These are phyloP conservation scores for Diabrotica undecimpunctata DNA, from an alignment of 1,140 invertebrate genomes.

Conservation along the genomic window DNA sequence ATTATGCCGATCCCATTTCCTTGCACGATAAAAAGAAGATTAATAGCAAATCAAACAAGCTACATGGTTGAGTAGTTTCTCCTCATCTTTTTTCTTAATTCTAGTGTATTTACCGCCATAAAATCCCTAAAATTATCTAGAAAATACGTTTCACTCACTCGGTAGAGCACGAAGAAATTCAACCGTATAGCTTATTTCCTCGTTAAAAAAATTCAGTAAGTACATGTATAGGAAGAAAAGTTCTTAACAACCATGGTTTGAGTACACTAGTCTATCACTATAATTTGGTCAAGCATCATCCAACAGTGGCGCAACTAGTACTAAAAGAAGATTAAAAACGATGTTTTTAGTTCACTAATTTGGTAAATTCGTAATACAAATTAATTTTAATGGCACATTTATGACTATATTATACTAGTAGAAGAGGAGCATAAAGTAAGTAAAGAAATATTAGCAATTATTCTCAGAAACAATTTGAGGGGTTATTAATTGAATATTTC, in stretches of 20 bases:
- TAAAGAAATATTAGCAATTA: too few species aligned
- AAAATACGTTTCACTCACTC: background rate
- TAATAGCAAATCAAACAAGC: background rate
- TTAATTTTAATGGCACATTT: too few species aligned
- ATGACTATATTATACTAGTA: too few species aligned
- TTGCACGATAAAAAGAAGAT: background rate
- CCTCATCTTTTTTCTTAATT: background rate
- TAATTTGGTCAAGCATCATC: conserved; percentile 39
- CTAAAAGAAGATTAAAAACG: too few species aligned
- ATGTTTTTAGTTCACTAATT: too few species aligned
- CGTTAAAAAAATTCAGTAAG: conserved; percentile 18
- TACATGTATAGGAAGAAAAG: conserved; percentile 37
- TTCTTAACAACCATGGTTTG: conserved; percentile 30
- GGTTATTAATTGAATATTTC: too few species aligned
- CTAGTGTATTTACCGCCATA: background rate
- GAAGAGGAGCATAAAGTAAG: too few species aligned
- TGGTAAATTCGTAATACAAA: too few species aligned
- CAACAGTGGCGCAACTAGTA: background rate
- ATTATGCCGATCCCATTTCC: too few species aligned
- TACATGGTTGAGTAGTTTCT: background rate
- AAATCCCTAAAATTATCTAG: background rate
- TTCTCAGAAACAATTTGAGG: too few species aligned
- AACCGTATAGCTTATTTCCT: background rate
- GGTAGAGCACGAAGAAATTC: background rate
- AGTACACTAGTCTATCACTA: conserved; percentile 34